These are phyloP conservation scores for Hesperophylax magnus DNA, from an alignment of 1,140 invertebrate species.

Conservation along the genomic window DNA sequence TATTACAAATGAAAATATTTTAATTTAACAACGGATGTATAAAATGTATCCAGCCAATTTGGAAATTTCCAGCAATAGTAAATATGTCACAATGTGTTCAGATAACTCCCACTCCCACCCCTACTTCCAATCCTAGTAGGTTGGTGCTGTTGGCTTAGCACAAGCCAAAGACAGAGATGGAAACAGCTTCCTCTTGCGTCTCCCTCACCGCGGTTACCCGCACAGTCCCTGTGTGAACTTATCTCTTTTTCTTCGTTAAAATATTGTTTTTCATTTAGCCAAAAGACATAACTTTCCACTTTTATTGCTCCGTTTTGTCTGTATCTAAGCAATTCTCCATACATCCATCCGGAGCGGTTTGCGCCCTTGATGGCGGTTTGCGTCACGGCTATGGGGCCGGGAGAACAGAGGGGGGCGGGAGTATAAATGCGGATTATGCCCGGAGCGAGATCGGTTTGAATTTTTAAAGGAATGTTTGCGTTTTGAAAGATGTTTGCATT, in stretches of 20 bases:
- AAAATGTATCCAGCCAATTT: neutral
- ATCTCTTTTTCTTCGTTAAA: slow-evolving; percentile 58
- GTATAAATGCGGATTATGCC: slow-evolving; percentile 42
- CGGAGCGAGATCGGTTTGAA: slow-evolving; percentile 36
- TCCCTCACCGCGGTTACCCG: slow-evolving; percentile 24
- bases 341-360: slow-evolving; percentile 48
- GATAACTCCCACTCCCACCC: slow-evolving; percentile 30
- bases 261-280: slow-evolving; percentile 59
- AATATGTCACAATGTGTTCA: slow-evolving; percentile 37
- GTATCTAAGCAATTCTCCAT: slow-evolving; percentile 46
- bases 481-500: slow-evolving; percentile 52
- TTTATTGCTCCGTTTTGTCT: slow-evolving; percentile 55
- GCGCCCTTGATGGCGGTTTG: neutral
- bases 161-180: neutral
- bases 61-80: slow-evolving; percentile 19
- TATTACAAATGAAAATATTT: neutral
- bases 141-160: too few species aligned
- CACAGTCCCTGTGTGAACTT: slow-evolving; percentile 48
- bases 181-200: neutral
- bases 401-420: neutral
- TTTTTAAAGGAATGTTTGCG: slow-evolving; percentile 43
- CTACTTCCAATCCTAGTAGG: too few species aligned
- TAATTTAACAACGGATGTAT: slow-evolving; percentile 15
- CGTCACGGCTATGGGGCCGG: neutral
- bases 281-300: slow-evolving; percentile 56